Evolutionary conservation across 2,888 invertebrate species (phyloP), one percentile per base, ranked within the genome.

Genomic region (Schrankia costaestrigalis): DNA sequence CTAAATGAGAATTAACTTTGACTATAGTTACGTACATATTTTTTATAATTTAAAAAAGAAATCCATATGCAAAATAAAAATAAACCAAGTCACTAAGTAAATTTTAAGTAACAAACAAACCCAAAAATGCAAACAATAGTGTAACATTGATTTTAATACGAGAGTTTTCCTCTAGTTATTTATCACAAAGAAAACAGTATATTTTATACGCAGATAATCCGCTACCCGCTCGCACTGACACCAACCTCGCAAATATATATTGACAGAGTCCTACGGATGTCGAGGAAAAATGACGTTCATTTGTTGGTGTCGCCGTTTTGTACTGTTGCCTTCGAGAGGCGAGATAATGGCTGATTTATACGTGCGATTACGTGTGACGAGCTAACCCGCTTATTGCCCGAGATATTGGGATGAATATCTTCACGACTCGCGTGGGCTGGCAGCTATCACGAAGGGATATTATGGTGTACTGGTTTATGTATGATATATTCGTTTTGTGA

Each of bases 301-400:
- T 87, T 86, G 86, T 87, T 78, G 79, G 63, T 71, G 85, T 85
- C 85, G 72, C 78, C 71, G 78, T 80, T 83, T 81, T 81, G 84
- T 84, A 80, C 82, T 80, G 82, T 78, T 80, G 80, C 80, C 71
- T 77, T 80, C 77, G 80, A 83, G 80, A 78, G 80, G 71, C 78
- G 78, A 85, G 85, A 86, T 86, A 86, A 86, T 84, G 72, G 77
- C 64, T 85, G 86, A 86, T 84, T 83, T 85, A 86, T 86, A 66
- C 55, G 61, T 53, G 58, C 77, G 82, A 83, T 83, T 81, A 80
- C 71, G 67, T 60, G 71, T 71, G 72, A 73, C 72, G 75, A 66
- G 70, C 61, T 41, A 27, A 38, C 36, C 47, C 44, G 55, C 56
- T 55, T 56, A 58, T 54, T 56, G 52, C 52, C 46, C 31, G 47